These are phyloP conservation scores for Jaculus jaculus DNA, from an alignment of 2,113 vertebrate species.

Conservation along the genomic window DNA sequence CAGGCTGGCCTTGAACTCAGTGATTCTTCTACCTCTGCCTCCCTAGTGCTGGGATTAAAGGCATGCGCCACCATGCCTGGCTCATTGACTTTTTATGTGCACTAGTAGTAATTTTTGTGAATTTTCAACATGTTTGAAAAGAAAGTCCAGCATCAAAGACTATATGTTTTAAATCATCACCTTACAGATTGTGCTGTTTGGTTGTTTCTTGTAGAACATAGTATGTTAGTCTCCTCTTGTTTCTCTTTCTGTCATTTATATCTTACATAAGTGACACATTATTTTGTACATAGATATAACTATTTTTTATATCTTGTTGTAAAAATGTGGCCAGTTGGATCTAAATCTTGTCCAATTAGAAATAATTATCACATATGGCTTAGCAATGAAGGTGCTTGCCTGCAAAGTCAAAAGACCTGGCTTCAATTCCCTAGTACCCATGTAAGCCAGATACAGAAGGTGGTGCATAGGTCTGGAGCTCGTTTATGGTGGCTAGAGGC, in stretches of 20 bases:
- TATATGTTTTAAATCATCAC: not conserved
- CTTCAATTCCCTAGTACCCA: too few species aligned
- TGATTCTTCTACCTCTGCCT: too few species aligned
- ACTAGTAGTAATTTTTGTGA: not conserved
- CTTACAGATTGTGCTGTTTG: not conserved
- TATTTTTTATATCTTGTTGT: not conserved
- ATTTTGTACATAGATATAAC: not conserved
- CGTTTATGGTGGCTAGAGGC: too few species aligned
- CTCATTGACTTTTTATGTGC: not conserved
- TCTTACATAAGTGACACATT: not conserved
- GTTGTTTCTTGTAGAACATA: not conserved
- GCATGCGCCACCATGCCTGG: too few species aligned
- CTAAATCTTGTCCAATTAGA: conserved; percentile 14
- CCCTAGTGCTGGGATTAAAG: too few species aligned
- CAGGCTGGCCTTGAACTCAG: too few species aligned
- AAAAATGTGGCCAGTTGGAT: conserved; percentile 40
- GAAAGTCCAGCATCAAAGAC: not conserved
- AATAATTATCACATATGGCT: conserved; percentile 28
- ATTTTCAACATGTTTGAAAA: not conserved
- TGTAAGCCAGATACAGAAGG: too few species aligned
- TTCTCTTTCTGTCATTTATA: conserved; percentile 13
- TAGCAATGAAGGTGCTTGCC: too few species aligned
- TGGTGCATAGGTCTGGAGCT: too few species aligned
- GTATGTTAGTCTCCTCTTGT: not conserved
- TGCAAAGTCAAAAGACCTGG: too few species aligned